Base-by-base conservation (phyloP, 2,888 invertebrate species). In the Drosophila pegasa region DNA sequence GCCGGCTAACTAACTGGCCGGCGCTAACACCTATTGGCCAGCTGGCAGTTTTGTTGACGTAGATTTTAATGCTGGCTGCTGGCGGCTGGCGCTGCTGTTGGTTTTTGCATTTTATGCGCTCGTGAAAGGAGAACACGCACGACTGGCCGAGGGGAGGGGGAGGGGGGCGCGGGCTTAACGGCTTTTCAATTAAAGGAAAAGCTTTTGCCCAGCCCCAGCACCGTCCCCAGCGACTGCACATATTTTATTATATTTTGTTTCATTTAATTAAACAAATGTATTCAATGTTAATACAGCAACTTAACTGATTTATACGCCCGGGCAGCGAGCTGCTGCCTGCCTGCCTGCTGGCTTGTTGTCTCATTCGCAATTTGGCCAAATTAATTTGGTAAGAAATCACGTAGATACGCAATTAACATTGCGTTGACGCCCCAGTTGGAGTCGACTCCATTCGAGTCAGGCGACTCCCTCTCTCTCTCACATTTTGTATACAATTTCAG, bases 361-460 rank as follows among this genome's bases (percentile, higher is more conserved):
- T 33, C 50, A 61, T 71, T 76, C 55, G 88, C 86, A 90, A 89
- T 90, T 90, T 89, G 80, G 78, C 74, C 82, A 89, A 90, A 89
- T 89, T 90, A 90, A 90, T 90, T 90, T 88, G 87, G 88, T 89
- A 89, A 88, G 90, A 90, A 90, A 90, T 90, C 90, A 90, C 90
- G 90, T 90, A 90, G 89, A 88, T 89, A 89, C 88, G 88, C 88
- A 90, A 90, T 90, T 90, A 90, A 90, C 86, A 81, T 76, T 76
- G 88, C 76, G 78, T 70, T 79, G 72, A 61, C 69, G 62, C 76
- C 55, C 71, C 65, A 43, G 63, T 18, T 51, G 65, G 64, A 51
- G 27, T 38, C 40, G n/a, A 29, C 38, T 29, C 16, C 5, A n/a
- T 12, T 16, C 54, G n/a, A 8, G 10, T 38, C 20, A 8, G 10